phyloP scores from a whole-genome alignment of 2,797 vertebrate genomes.

The Onychomys torridus region DNA sequence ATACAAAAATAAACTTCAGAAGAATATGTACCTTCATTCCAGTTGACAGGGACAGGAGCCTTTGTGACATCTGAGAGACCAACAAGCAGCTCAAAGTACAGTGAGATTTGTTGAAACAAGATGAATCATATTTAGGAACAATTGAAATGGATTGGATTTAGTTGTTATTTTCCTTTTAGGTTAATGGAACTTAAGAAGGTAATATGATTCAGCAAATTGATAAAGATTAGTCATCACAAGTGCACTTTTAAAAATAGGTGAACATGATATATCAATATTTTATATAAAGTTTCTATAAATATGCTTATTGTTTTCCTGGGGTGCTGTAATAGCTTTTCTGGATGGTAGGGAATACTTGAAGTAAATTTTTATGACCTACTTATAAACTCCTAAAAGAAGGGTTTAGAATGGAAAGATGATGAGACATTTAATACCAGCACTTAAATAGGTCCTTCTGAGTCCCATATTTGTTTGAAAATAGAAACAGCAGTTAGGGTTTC shows the following conservation, averaged over 20 bases:
- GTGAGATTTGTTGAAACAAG: conserved; percentile 50
- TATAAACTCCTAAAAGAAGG: conserved; percentile 84
- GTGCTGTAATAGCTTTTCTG: conserved; percentile 84
- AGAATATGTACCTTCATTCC: neutral
- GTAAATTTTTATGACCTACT: conserved; percentile 85
- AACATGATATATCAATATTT: conserved; percentile 70
- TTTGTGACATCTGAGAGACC: neutral
- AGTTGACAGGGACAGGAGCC: neutral
- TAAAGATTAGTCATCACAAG: conserved; percentile 77
- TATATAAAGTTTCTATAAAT: conserved; percentile 80
- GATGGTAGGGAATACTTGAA: conserved; percentile 81
- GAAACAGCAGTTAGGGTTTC: conserved; percentile 66
- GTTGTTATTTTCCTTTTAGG: conserved; percentile 76
- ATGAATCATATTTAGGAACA: conserved; percentile 76
- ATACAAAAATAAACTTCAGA: conserved; percentile 10
- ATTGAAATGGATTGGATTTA: conserved; percentile 73
- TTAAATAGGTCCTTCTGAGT: conserved; percentile 79
- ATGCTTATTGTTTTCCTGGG: conserved; percentile 82
- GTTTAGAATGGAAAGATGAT: conserved; percentile 84
- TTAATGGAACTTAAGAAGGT: conserved; percentile 76
- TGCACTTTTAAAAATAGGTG: conserved; percentile 79
- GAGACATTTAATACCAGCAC: conserved; percentile 84
- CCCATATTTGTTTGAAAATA: conserved; percentile 84
- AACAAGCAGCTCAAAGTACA: conserved; percentile 25
- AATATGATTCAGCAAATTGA: conserved; percentile 77